Conservation (phyloP, 2,797 vertebrate genomes). For the Setipinna tenuifilis region DNA sequence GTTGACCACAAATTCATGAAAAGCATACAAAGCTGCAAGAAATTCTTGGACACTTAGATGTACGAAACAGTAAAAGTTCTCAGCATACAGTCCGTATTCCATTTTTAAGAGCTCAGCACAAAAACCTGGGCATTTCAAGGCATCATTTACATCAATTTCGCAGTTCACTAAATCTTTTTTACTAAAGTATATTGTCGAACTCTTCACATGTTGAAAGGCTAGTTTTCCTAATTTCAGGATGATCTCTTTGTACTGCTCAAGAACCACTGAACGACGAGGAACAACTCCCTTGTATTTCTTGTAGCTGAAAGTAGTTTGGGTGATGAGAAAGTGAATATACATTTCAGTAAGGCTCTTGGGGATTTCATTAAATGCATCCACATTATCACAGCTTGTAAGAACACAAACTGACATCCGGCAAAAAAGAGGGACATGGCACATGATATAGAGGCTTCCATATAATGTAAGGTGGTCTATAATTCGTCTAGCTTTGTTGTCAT, state of each 20-base stretch:
- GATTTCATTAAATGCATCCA: background rate
- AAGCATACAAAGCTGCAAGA: slow-evolving; percentile 41
- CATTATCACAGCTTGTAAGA: background rate
- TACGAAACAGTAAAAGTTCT: slow-evolving; percentile 43
- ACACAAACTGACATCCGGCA: slow-evolving; percentile 19
- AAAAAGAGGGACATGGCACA: slow-evolving; percentile 42
- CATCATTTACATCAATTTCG: background rate
- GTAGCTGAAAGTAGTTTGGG: background rate
- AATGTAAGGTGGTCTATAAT: background rate
- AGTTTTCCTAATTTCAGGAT: slow-evolving; percentile 39
- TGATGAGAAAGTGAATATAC: slow-evolving; percentile 37
- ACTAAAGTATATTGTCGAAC: background rate
- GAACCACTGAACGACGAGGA: background rate
- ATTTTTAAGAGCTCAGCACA: slow-evolving; percentile 22
- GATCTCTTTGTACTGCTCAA: background rate
- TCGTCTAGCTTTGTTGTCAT: background rate
- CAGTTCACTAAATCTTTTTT: slow-evolving; percentile 11
- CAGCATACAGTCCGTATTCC: background rate
- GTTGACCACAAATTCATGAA: background rate
- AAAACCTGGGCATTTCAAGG: background rate
- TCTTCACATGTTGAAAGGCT: slow-evolving; percentile 31
- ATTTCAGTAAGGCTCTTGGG: slow-evolving; percentile 36
- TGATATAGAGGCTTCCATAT: slow-evolving; percentile 33
- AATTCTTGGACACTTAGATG: slow-evolving; percentile 60
- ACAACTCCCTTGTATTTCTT: background rate